Evolutionary conservation across 1,140 invertebrate species (phyloP).

Genomic region (Chrysoperla carnea): DNA sequence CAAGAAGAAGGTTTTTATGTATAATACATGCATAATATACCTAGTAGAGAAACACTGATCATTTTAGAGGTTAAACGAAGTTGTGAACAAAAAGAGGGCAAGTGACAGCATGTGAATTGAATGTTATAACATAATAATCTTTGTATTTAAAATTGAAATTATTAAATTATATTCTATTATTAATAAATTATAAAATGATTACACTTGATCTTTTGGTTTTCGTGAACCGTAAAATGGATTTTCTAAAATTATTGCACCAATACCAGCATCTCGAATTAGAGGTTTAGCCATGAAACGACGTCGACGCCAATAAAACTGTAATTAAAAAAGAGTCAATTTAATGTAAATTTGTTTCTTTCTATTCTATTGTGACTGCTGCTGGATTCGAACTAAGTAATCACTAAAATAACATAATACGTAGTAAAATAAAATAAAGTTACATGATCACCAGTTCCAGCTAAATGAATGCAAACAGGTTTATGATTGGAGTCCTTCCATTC

Average conservation of each 20-base stretch:
- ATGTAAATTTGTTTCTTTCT: not conserved
- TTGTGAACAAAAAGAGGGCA: too few relatives aligned
- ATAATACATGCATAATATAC: too few relatives aligned
- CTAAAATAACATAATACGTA: too few relatives aligned
- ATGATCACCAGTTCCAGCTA: slow-evolving; percentile 97
- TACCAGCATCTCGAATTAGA: slow-evolving; percentile 72
- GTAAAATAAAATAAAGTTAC: slow-evolving; percentile 26
- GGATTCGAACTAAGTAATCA: not conserved
- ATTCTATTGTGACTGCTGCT: not conserved
- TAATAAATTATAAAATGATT: too few relatives aligned
- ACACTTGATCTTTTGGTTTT: slow-evolving; percentile 85
- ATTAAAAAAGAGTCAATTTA: slow-evolving; percentile 18
- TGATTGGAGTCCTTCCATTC: slow-evolving; percentile 50
- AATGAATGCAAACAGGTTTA: slow-evolving; percentile 81
- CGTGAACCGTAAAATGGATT: slow-evolving; percentile 93
- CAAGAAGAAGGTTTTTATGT: too few relatives aligned
- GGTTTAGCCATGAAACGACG: slow-evolving; percentile 81
- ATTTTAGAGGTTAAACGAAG: too few relatives aligned
- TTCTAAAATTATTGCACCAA: slow-evolving; percentile 87
- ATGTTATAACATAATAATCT: too few relatives aligned
- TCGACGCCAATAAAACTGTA: slow-evolving; percentile 88
- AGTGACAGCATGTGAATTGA: too few relatives aligned
- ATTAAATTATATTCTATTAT: too few relatives aligned
- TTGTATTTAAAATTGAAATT: too few relatives aligned
- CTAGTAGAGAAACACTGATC: too few relatives aligned